These are phyloP conservation scores for Clarias pachynema DNA, from an alignment of 2,797 vertebrate species.

Conservation along the genomic window DNA sequence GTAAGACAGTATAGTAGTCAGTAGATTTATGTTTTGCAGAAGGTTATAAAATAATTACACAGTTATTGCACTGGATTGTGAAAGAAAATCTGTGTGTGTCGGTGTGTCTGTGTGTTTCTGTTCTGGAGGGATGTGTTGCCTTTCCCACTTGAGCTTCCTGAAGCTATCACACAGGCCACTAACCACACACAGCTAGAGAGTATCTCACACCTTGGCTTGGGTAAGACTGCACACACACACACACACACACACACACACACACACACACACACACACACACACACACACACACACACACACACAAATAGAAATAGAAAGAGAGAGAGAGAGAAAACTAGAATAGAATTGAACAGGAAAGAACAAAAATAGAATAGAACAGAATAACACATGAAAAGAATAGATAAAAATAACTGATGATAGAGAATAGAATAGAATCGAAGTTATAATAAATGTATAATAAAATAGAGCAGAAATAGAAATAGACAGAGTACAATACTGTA, in stretches of 20 bases:
- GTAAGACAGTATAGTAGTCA: neutral
- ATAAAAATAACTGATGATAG: neutral
- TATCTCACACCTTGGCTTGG: slow-evolving; percentile 88
- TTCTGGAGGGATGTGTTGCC: slow-evolving; percentile 83
- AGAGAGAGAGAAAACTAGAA: neutral
- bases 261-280: slow-evolving; percentile 18
- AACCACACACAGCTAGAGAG: slow-evolving; percentile 85
- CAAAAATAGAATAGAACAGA: neutral
- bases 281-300: slow-evolving; percentile 11
- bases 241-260: neutral
- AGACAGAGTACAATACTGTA: neutral
- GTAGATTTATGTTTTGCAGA: neutral
- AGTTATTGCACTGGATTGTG: slow-evolving; percentile 3
- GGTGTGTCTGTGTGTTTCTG: slow-evolving; percentile 36
- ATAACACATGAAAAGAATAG: neutral
- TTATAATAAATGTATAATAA: neutral
- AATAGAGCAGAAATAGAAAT: neutral
- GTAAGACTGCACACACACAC: slow-evolving; percentile 62
- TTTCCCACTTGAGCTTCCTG: slow-evolving; percentile 84
- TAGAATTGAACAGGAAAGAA: neutral
- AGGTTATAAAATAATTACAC: neutral
- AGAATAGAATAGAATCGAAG: neutral
- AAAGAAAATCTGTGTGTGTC: neutral
- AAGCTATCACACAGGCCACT: slow-evolving; percentile 79
- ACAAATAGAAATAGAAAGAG: neutral